Percentiles rank a stretch among this genome's conserved stretches.
These are phyloP conservation scores for Globicephala melas DNA, from an alignment of 2,113 vertebrate species.

Conservation along the genomic window DNA sequence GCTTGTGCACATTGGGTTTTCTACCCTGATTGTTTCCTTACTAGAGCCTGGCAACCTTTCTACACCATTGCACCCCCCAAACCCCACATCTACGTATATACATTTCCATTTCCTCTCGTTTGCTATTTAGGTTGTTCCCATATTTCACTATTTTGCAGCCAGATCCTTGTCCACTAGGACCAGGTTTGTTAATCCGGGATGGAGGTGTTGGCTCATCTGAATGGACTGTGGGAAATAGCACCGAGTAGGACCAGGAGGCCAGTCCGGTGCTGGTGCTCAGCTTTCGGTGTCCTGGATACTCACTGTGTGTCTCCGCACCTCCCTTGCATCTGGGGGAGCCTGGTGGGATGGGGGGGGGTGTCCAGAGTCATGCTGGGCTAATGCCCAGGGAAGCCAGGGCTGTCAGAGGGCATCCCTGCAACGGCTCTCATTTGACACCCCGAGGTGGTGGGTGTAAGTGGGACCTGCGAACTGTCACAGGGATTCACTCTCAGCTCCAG, in stretches of 20 bases:
- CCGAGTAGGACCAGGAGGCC: background rate
- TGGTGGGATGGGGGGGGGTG: background rate
- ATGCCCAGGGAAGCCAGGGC: background rate
- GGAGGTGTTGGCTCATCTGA: background rate
- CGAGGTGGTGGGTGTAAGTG: fast-evolving
- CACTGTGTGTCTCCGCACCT: background rate
- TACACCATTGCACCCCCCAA: background rate
- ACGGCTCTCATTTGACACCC: background rate
- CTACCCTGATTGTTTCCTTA: background rate
- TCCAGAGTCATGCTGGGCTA: background rate
- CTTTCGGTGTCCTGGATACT: background rate
- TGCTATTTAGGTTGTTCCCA: background rate
- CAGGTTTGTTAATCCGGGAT: background rate
- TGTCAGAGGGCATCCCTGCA: background rate
- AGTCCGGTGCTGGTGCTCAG: background rate
- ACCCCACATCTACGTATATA: background rate
- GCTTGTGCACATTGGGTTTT: background rate
- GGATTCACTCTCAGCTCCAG: background rate
- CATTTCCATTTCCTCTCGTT: background rate
- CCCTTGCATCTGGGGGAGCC: background rate
- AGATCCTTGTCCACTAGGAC: background rate
- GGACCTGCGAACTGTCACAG: background rate
- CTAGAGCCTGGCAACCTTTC: background rate
- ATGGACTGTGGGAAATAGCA: background rate
- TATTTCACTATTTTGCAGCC: background rate